Evolutionary conservation across 2,113 vertebrate species (phyloP), one percentile per base, ranked within the genome.

Genomic region (Terrapene triunguis): DNA sequence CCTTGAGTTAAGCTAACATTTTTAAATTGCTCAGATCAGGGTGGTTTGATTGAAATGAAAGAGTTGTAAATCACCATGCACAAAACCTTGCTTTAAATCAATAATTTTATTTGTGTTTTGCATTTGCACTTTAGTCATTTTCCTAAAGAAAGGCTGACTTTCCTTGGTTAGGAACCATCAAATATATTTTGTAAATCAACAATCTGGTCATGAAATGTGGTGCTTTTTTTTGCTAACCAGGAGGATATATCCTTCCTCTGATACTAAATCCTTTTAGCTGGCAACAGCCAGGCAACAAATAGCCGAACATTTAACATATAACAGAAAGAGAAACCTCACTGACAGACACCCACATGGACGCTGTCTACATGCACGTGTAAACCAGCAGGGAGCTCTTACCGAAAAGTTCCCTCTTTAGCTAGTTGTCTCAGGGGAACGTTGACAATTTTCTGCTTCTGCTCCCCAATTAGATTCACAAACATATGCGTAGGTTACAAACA

Each of bases 391-490:
- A 88, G 51, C 50, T 89, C 17, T n/a, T n/a, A 51, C 35, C 48
- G 42, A 62, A 89, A 82, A 97, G 89, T 55, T 89, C 99, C 98
- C 98, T 99, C 99, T 89, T 97, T 98, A 47, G 99, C 99, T 95
- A 99, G 97, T 9, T 97, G 97, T 95, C 99, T 98, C 89, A 99
- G 98, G 2, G 99, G 98, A 12, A 98, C 97, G 83, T 97, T 98
- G 14, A 96, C 42, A 29, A 47, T 97, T 55, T 99, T 99, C 98
- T 99, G 99, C 85, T 98, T 99, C 19, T 98, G 97, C 95, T 99
- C 99, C 0, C 99, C 99, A 96, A 99, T 99, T 88, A 99, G 97
- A 96, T 99, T 99, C 65, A 99, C 99, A 97, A 99, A 99, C 96
- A 98, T 99, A 88, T 25, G 69, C 2, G 53, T 10, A 82, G 32